A percentile compares a stretch with the other conserved stretches of the same genome.
These are phyloP conservation scores for Rhodinocichla rosea DNA, from an alignment of 2,113 vertebrate genomes.

Conservation along the genomic window DNA sequence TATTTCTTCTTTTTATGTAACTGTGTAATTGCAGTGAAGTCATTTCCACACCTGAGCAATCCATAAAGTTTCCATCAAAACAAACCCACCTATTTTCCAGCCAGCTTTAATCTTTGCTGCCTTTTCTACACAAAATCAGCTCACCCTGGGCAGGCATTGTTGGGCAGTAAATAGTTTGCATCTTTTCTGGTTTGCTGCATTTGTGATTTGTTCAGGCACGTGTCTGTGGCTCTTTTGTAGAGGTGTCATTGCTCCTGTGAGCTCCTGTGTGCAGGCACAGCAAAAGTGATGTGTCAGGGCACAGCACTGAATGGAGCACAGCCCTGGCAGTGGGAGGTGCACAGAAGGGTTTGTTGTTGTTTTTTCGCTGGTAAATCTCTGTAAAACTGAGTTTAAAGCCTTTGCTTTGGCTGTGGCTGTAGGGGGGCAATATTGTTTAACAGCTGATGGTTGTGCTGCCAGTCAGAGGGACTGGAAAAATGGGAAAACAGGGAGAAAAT, in stretches of 20 bases:
- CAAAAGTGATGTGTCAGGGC: not conserved
- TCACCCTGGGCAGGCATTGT: not conserved
- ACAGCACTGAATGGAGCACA: not conserved
- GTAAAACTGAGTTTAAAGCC: not conserved
- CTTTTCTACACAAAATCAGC: not conserved
- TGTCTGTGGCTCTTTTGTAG: slow-evolving; percentile 16
- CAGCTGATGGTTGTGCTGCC: not conserved
- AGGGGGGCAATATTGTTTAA: not conserved
- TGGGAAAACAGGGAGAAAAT: not conserved
- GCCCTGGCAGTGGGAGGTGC: not conserved
- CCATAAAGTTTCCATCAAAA: slow-evolving; percentile 50
- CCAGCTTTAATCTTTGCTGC: not conserved
- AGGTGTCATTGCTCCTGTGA: slow-evolving; percentile 4
- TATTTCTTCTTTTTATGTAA: not conserved
- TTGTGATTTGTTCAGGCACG: not conserved
- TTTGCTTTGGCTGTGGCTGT: not conserved
- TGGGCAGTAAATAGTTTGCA: not conserved
- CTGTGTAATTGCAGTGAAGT: not conserved
- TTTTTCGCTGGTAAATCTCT: not conserved
- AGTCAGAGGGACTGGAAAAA: not conserved
- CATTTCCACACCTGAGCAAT: slow-evolving; percentile 29
- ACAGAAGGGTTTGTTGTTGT: not conserved
- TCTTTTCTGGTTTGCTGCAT: not conserved
- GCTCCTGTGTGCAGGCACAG: not conserved
- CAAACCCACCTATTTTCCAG: slow-evolving; percentile 46